Conservation (phyloP, 1,140 invertebrate genomes). For the Daktulosphaira vitifoliae region DNA sequence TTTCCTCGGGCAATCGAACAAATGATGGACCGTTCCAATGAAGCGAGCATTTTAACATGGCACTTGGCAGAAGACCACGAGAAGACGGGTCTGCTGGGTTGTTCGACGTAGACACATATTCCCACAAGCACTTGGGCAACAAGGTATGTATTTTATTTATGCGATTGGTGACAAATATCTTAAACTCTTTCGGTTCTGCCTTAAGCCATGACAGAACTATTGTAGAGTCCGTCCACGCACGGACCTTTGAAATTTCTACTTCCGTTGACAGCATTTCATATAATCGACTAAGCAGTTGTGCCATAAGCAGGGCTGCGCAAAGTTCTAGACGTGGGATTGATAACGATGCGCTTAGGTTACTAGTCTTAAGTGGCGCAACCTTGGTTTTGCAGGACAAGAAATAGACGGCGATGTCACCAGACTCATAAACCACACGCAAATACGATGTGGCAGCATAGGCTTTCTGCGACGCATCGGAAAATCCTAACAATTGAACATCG, state of each 20-base stretch:
- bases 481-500: background rate
- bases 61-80: slow-evolving; percentile 39
- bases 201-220: too few relatives aligned
- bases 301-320: slow-evolving; percentile 40
- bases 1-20: background rate
- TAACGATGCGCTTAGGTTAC: slow-evolving; percentile 30
- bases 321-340: slow-evolving; percentile 43
- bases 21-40: slow-evolving; percentile 37
- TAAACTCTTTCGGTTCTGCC: background rate
- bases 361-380: slow-evolving; percentile 28
- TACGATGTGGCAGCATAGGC: slow-evolving; percentile 14
- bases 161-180: slow-evolving; percentile 43
- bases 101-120: slow-evolving; percentile 41
- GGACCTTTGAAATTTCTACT: too few relatives aligned
- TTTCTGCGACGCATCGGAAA: slow-evolving; percentile 6
- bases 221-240: too few relatives aligned
- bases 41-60: slow-evolving; percentile 33
- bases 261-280: background rate
- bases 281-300: slow-evolving; percentile 36
- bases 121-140: slow-evolving; percentile 39
- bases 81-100: slow-evolving; percentile 46
- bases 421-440: background rate
- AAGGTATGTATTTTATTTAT: slow-evolving; percentile 42
- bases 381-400: slow-evolving; percentile 31
- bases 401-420: slow-evolving; percentile 4